These are phyloP conservation scores for Tenodera sinensis DNA, from an alignment of 2,888 invertebrate species.

Conservation along the genomic window DNA sequence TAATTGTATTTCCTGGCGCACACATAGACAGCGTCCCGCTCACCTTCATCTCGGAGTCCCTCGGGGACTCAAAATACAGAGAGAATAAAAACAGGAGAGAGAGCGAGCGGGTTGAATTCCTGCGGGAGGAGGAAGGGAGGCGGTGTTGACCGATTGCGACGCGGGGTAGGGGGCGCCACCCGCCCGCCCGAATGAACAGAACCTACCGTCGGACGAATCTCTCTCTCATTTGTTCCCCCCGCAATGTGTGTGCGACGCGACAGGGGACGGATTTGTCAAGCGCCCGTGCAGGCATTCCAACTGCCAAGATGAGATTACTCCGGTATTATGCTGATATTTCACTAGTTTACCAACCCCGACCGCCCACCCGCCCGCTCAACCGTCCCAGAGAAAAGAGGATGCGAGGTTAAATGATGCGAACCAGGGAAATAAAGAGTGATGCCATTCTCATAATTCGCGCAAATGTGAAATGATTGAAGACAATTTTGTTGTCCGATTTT, in stretches of 20 bases:
- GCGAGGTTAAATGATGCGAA: slow-evolving; percentile 13
- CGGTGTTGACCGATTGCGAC: slow-evolving; percentile 20
- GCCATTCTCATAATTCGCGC: slow-evolving; percentile 12
- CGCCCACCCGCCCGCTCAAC: neutral
- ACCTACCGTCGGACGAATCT: slow-evolving; percentile 7
- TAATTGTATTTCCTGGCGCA: slow-evolving; percentile 11
- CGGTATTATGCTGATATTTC: slow-evolving; percentile 22
- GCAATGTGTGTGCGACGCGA: slow-evolving; percentile 18
- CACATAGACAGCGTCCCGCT: neutral
- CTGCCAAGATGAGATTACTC: slow-evolving; percentile 20
- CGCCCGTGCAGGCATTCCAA: slow-evolving; percentile 12
- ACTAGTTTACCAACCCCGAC: slow-evolving; percentile 12
- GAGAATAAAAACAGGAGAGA: slow-evolving; percentile 15
- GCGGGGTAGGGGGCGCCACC: neutral
- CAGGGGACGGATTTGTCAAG: slow-evolving; percentile 21
- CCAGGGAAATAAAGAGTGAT: slow-evolving; percentile 7
- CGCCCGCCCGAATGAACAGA: neutral
- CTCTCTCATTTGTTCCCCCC: slow-evolving; percentile 21
- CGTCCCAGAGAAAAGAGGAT: neutral
- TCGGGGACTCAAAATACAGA: slow-evolving; percentile 16
- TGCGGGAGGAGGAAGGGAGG: neutral
- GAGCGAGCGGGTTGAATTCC: neutral
- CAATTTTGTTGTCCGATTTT: neutral
- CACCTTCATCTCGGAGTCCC: slow-evolving; percentile 14
- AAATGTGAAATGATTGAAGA: slow-evolving; percentile 15